Conservation (phyloP, 2,888 invertebrate species). For the Pristionchus exspectatus region DNA sequence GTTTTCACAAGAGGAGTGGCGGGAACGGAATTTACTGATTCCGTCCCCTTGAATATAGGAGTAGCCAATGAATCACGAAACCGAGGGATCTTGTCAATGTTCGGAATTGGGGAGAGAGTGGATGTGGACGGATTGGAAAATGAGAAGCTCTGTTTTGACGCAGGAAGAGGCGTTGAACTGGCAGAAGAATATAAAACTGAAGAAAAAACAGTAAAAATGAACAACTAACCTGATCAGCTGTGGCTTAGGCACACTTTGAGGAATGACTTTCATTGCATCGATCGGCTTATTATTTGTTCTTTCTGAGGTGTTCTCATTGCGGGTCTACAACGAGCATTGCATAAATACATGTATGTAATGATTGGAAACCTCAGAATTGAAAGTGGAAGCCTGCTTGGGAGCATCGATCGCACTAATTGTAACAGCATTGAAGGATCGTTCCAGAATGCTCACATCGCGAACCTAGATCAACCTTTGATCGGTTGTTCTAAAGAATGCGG, state of each 20-base stretch:
- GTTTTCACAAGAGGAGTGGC: background rate
- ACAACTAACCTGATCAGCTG: background rate
- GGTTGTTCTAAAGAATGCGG: background rate
- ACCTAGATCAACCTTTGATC: background rate
- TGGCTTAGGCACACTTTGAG: background rate
- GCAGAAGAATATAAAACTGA: too few relatives aligned
- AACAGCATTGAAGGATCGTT: conserved; percentile 1
- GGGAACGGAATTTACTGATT: background rate
- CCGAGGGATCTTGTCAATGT: conserved; percentile 17
- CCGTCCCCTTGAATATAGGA: conserved; percentile 15
- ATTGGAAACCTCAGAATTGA: background rate
- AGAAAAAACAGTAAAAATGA: background rate
- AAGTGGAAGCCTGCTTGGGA: background rate
- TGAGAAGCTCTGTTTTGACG: background rate
- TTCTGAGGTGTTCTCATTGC: background rate
- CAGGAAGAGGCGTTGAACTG: conserved; percentile 44
- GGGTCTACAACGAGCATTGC: background rate
- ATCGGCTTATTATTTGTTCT: background rate
- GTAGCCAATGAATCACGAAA: conserved; percentile 44
- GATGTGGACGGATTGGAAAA: conserved; percentile 29
- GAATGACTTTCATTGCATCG: background rate
- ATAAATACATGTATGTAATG: background rate
- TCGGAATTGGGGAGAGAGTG: conserved; percentile 28
- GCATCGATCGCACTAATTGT: background rate
- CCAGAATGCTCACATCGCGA: conserved; percentile 25